Conservation (phyloP, 2,888 invertebrate genomes). For the Euzophera pinguis region DNA sequence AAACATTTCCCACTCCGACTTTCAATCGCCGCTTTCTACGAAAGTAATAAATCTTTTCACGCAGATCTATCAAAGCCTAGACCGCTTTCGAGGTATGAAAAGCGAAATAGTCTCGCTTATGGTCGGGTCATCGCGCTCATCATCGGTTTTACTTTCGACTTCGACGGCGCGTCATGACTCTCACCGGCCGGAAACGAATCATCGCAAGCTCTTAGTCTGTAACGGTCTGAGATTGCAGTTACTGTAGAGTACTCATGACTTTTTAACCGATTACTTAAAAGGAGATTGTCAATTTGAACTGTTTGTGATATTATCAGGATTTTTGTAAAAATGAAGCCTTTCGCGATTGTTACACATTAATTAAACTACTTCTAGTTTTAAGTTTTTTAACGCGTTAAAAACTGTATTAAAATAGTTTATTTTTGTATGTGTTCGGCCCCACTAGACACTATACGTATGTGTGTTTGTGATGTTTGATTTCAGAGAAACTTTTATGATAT, state of each 20-base stretch:
- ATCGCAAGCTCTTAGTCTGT: slow-evolving; percentile 12
- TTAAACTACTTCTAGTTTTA: too few species aligned
- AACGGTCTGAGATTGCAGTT: slow-evolving; percentile 4
- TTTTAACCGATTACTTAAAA: too few species aligned
- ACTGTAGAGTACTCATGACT: neutral
- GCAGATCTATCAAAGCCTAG: slow-evolving; percentile 5
- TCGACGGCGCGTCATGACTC: slow-evolving; percentile 42
- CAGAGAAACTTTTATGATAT: too few species aligned
- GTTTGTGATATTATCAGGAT: too few species aligned
- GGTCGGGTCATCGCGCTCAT: slow-evolving; percentile 27
- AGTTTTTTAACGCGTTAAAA: too few species aligned
- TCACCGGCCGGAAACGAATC: slow-evolving; percentile 34
- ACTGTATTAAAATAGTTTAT: too few species aligned
- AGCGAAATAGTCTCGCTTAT: slow-evolving; percentile 11
- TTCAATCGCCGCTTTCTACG: slow-evolving; percentile 1
- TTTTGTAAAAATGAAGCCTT: too few species aligned
- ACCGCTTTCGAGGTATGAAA: slow-evolving; percentile 20
- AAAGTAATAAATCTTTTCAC: slow-evolving; percentile 4
- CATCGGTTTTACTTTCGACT: slow-evolving; percentile 53
- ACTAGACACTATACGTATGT: too few species aligned
- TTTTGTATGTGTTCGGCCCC: too few species aligned
- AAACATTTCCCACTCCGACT: neutral
- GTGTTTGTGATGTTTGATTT: too few species aligned
- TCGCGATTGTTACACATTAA: too few species aligned
- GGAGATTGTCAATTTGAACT: too few species aligned